Evolutionary conservation across 2,888 invertebrate genomes (phyloP).

Genomic region (Gymnocheta viridis): DNA sequence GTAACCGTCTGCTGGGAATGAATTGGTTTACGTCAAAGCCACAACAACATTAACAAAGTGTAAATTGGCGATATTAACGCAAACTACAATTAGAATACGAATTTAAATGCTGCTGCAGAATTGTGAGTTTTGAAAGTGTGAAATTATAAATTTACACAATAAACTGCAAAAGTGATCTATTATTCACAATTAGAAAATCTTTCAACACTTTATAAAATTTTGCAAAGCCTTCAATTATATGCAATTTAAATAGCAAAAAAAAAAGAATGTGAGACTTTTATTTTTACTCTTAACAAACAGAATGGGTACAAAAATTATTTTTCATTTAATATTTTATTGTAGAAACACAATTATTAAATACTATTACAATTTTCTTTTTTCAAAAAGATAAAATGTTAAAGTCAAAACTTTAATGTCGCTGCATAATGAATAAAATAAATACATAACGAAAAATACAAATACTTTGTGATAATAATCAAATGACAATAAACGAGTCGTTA

Average conservation of each 20-base stretch:
- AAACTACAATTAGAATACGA: slow-evolving; percentile 28
- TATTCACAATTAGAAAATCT: slow-evolving; percentile 5
- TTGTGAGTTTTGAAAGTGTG: slow-evolving; percentile 24
- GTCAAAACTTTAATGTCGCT: background rate
- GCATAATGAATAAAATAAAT: background rate
- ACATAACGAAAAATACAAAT: background rate
- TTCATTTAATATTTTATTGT: background rate
- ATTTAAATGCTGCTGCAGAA: slow-evolving; percentile 22
- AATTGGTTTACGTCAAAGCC: background rate
- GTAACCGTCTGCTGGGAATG: slow-evolving; percentile 20
- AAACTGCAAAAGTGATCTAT: slow-evolving; percentile 17
- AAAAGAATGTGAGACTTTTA: background rate
- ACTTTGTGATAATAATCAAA: slow-evolving; percentile 14
- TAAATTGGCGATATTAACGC: slow-evolving; percentile 40
- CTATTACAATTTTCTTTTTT: background rate
- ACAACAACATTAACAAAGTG: slow-evolving; percentile 33
- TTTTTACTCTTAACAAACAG: background rate
- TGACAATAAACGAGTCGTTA: slow-evolving; percentile 1
- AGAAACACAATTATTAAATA: background rate
- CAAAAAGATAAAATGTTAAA: too few relatives aligned
- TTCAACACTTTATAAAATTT: slow-evolving; percentile 17
- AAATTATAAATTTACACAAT: slow-evolving; percentile 13
- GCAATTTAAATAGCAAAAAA: slow-evolving; percentile 9
- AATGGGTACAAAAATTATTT: background rate
- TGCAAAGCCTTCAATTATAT: background rate